A percentile compares a stretch with the other conserved stretches of the same genome.
Evolutionary conservation across 2,888 invertebrate genomes (phyloP).

Genomic region (Geotrupes spiniger): DNA sequence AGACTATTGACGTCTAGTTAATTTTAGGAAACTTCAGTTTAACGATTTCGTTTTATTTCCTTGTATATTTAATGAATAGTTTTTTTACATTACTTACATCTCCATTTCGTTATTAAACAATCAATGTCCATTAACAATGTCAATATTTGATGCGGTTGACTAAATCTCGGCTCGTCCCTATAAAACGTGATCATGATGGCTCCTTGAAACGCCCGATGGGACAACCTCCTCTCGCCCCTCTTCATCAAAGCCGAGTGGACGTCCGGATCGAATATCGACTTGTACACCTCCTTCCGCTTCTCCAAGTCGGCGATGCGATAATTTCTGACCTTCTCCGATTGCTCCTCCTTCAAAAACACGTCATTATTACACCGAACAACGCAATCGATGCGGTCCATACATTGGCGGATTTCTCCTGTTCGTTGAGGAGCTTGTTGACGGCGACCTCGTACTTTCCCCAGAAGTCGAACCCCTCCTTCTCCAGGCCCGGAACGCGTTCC

Average conservation of each 20-base stretch:
- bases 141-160: conserved; percentile 94
- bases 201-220: conserved; percentile 90
- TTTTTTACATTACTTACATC: conserved; percentile 69
- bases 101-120: conserved; percentile 97
- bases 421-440: conserved; percentile 68
- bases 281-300: conserved; percentile 80
- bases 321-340: conserved; percentile 48
- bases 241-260: conserved; percentile 81
- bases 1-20: too few relatives aligned
- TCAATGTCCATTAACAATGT: conserved; percentile 97
- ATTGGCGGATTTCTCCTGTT: conserved; percentile 63
- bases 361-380: too few relatives aligned
- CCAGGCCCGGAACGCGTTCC: conserved; percentile 90
- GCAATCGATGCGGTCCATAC: too few relatives aligned
- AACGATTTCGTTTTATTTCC: background rate
- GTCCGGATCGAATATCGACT: conserved; percentile 82
- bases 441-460: conserved; percentile 86
- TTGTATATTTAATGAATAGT: background rate
- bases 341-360: conserved; percentile 31
- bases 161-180: conserved; percentile 95
- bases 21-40: too few relatives aligned
- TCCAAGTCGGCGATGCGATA: conserved; percentile 72
- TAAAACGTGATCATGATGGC: conserved; percentile 98
- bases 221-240: conserved; percentile 84
- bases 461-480: conserved; percentile 82